Base-by-base conservation (phyloP, 2,888 invertebrate genomes). In the Apamea epomidion region DNA sequence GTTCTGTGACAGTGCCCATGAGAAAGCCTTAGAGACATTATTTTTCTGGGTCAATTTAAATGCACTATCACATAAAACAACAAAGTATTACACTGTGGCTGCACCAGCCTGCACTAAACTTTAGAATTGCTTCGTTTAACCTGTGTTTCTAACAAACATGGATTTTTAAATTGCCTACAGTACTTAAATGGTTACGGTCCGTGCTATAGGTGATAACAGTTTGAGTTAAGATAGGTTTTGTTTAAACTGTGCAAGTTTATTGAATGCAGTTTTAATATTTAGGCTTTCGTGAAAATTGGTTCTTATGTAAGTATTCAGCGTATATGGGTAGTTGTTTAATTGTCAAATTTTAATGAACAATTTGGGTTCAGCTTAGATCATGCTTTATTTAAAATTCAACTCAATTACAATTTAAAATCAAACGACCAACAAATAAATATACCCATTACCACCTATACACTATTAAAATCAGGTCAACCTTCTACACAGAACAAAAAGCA, bases 391-490 rank as follows among this genome's bases (percentile, higher is more conserved):
- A 29, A n/a, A 64, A 71, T 32, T 29, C 10, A 42, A 37, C 25
- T 10, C 18, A 29, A 29, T 42, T 67, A 29, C 4, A 32, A 62
- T 37, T 48, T 0, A 48, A 21, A 83, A 48, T n/a, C 14, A n/a
- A 32, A 64, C 54, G 16, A 58, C 5, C 25, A 14, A 16, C 3
- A 48, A 58, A n/a, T 25, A n/a, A 3, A 65, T 42, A 70, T 21
- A 65, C 48, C n/a, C 16, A 51, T 48, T 18, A 60, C 16, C 25
- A 67, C 16, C 10, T 1, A 81, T 54, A 12, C 45, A 21, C 51
- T 77, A 71, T 82, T 45, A 74, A 78, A 84, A 82, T 73, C 32
- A 70, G 73, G 69, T 85, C 78, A 84, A 71, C 70, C 60, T 58
- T 69, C 64, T 10, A 74, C 68, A 78, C 32, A 14, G 29, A 82